Percentiles rank a stretch among this genome's conserved stretches.
Conservation (phyloP, 2,888 invertebrate species). For the Leptura quadrifasciata region DNA sequence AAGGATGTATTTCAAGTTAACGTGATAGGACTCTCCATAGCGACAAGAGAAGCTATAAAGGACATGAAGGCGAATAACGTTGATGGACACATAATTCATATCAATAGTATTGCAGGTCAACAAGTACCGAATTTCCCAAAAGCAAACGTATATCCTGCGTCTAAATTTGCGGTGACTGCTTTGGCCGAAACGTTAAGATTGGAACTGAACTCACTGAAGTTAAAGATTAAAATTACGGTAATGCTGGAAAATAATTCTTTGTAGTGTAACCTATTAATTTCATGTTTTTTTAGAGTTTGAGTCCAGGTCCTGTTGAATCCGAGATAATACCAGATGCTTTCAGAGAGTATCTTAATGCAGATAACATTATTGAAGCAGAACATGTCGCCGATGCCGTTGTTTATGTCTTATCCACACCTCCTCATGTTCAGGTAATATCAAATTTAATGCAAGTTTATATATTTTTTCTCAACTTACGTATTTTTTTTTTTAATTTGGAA, state of each 20-base stretch:
- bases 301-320: slow-evolving; percentile 39
- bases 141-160: background rate
- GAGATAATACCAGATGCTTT: background rate
- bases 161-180: background rate
- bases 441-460: no score
- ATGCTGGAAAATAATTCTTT: background rate
- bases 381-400: slow-evolving; percentile 32
- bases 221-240: slow-evolving; percentile 10
- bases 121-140: background rate
- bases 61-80: no score
- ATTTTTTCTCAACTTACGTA: no score
- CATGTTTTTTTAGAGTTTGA: slow-evolving; percentile 39
- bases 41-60: no score
- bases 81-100: no score
- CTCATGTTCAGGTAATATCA: slow-evolving; percentile 57
- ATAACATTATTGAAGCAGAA: slow-evolving; percentile 10
- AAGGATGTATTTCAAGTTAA: no score
- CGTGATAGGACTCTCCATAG: no score
- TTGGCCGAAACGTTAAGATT: slow-evolving; percentile 1
- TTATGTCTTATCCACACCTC: slow-evolving; percentile 9
- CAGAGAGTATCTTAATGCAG: background rate
- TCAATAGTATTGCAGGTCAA: background rate
- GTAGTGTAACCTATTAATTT: background rate
- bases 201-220: background rate
- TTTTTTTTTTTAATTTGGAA: no score